phyloP scores from a whole-genome alignment of 2,888 invertebrate species.

The Hemithea aestivaria region DNA sequence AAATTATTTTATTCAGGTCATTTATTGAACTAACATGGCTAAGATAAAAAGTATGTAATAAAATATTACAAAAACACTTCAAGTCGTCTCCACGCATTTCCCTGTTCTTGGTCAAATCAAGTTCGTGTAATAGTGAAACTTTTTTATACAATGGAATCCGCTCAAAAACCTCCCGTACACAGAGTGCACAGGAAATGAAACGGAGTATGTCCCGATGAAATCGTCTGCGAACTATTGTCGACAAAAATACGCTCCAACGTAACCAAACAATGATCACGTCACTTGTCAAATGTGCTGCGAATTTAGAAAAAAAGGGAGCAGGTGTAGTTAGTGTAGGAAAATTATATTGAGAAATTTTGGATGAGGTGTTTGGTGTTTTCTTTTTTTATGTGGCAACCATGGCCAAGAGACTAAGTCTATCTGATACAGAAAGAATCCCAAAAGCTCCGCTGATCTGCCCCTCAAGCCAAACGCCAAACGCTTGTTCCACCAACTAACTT shows the following conservation, averaged over 20 bases:
- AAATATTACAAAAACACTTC: neutral
- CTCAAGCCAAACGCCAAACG: too few relatives aligned
- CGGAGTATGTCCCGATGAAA: constrained; percentile 63
- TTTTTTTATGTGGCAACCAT: constrained; percentile 1
- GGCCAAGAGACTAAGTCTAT: too few relatives aligned
- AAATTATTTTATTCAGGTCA: too few relatives aligned
- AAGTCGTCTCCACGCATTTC: constrained; percentile 24
- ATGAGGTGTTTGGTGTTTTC: constrained; percentile 14
- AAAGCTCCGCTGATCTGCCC: too few relatives aligned
- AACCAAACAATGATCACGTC: constrained; percentile 25
- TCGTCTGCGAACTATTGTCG: constrained; percentile 56
- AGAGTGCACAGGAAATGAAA: constrained; percentile 71
- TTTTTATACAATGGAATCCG: constrained; percentile 59
- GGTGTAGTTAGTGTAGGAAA: constrained; percentile 17
- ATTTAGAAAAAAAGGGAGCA: constrained; percentile 44
- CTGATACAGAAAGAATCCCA: too few relatives aligned
- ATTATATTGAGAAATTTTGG: constrained; percentile 27
- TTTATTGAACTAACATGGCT: too few relatives aligned
- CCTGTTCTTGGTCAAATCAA: constrained; percentile 63
- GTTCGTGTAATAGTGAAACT: constrained; percentile 73
- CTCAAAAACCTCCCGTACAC: constrained; percentile 59
- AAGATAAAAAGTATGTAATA: too few relatives aligned
- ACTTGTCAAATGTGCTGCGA: constrained; percentile 53
- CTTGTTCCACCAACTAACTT: too few relatives aligned
- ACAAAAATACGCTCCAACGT: constrained; percentile 40